Base-by-base conservation (phyloP, 2,888 invertebrate species). In the Callyntrura sp. region DNA sequence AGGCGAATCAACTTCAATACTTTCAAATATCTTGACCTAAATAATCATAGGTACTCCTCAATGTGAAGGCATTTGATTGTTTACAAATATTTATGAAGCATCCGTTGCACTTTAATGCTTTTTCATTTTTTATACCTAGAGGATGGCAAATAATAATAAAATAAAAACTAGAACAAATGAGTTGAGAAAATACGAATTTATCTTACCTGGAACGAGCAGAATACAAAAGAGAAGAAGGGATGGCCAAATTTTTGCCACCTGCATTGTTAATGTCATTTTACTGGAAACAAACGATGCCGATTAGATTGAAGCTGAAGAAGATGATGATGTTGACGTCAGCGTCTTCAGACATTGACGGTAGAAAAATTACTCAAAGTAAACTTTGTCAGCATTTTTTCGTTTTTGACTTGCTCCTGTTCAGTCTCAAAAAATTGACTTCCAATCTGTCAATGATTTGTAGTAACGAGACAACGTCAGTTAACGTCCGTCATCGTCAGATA, bases 171-270 rank as follows among this genome's bases (percentile, higher is more conserved):
- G 51, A 14, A 51, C 51, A 14, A 51, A 51, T 51, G 14, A 14
- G 51, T 51, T 51, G 12, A 51, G 9, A 51, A 1, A 8, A 51
- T 2, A 51, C 11, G 11, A 51, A 14, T 62, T 28, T 17, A 0
- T 9, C 73, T 86, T 89, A 91, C 91, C 91, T 89, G 91, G 89
- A 82, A 89, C 91, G n/a, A 91, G 84, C 14, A 91, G 91, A 62
- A 91, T 83, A 70, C 89, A 91, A 62, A 91, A 89, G 83, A 89
- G 91, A 28, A 91, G 91, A 12, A 91, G 86, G 35, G 88, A 85
- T 55, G 91, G 91, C 83, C 85, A 86, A 82, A 91, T 82, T 79
- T 60, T 89, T 51, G 65, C 85, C 48, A 73, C 76, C 35, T 88
- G 90, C 62, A 86, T 84, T 68, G 83, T 76, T 78, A 76, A 17